Base-by-base conservation (phyloP, 2,888 invertebrate species). In the Melipona beecheii region DNA sequence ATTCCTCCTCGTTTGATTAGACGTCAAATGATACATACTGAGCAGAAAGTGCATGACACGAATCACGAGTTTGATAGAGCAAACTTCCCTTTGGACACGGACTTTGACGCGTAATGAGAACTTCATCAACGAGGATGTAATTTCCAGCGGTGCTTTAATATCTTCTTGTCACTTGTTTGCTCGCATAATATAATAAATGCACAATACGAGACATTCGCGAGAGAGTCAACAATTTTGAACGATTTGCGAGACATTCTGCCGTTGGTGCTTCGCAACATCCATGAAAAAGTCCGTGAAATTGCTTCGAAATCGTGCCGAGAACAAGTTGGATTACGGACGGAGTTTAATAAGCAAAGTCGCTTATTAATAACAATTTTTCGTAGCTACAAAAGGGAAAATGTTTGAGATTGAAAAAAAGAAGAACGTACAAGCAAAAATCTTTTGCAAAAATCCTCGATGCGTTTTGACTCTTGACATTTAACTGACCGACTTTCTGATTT, bases 161-260 rank as follows among this genome's bases (percentile, higher is more conserved):
- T 24, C 24, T 27, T 1, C 60, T 24, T 24, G 24, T 60, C 24
- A 60, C 60, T 24, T 60, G 60, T 24, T 60, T 58, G 24, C 56
- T 58, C 56, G n/a, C 17, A 24, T 60, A 60, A 27, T 60, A 60
- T 60, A 60, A 60, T 60, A 27, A 60, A 60, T 60, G 27, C 17
- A 24, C 17, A 9, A 24, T 60, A 60, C 24, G 9, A 27, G 27
- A 9, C 17, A 60, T 60, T 60, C 27, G 24, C 27, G 27, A 60
- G 60, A 60, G 24, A 60, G 56, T 58, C n/a, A 58, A 58, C n/a
- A 58, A 58, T 58, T 58, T 24, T 15, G 56, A 58, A 58, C 24
- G 56, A 58, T 58, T 58, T 58, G 24, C n/a, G 15, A 58, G 56
- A 15, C 15, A 58, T 24, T 58, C 56, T 5, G 56, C 56, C 13